Base-by-base conservation (phyloP, 2,888 invertebrate genomes). In the Nymphalis c-album region DNA sequence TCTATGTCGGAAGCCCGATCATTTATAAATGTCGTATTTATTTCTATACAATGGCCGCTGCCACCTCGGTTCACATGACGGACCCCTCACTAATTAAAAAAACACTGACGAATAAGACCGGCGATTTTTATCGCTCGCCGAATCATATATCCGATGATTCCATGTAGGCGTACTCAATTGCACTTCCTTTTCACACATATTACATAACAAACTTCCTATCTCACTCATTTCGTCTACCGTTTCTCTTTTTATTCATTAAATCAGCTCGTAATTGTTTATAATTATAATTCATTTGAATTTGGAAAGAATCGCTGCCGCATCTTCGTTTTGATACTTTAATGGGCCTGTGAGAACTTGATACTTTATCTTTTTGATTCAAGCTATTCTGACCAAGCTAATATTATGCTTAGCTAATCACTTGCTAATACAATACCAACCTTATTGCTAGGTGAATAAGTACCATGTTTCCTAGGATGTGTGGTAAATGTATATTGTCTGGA, bases 71-170 rank as follows among this genome's bases (percentile, higher is more conserved):
- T 92, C 92, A 87, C 91, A 91, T 88, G 87, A 81, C 81, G 75
- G 85, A 85, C 86, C 90, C 89, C 89, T 89, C 84, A 85, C 86
- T 90, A 92, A 91, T 91, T 91, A 92, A 91, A 91, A 90, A 90
- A 87, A 71, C 79, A 77, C 90, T 84, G 90, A 92, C 92, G 92
- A 92, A 92, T 92, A 88, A 91, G 86, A 89, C 90, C 87, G 84
- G 85, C 87, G 91, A 91, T 91, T 91, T 90, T 90, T 90, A 92
- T 92, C 92, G 83, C 86, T 83, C 83, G 85, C 89, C 90, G 90
- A 91, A 91, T 91, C 89, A 82, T 86, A 85, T 83, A 86, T 82
- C 84, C 84, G 83, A 87, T 86, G 88, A 85, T 86, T 84, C 81
- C 72, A 77, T 82, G 91, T 85, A 91, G 91, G 91, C 91, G 92